Conservation (phyloP, 1,140 invertebrate species). For the Cotesia vestalis region DNA sequence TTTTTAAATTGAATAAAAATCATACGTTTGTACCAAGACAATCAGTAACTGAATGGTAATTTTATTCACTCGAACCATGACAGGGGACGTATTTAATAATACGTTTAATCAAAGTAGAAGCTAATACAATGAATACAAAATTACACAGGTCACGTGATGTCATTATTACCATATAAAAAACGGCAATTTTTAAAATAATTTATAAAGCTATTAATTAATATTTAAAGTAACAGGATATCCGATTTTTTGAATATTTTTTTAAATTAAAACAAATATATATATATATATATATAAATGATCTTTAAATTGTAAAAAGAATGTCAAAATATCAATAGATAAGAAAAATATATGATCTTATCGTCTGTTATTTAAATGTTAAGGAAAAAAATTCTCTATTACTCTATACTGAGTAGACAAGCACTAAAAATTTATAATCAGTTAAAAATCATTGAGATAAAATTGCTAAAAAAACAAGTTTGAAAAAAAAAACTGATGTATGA, state of each 20-base stretch:
- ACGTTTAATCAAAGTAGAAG: constrained; percentile 15
- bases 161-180: constrained; percentile 17
- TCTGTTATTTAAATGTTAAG: no score
- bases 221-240: background rate
- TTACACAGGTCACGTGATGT: constrained; percentile 22
- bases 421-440: no score
- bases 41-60: constrained; percentile 14
- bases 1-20: background rate
- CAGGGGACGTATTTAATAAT: constrained; percentile 24
- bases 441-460: no score
- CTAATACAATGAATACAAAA: constrained; percentile 15
- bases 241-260: background rate
- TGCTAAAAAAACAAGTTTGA: background rate
- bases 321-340: no score
- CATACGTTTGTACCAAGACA: background rate
- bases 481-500: background rate
- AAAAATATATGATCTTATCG: no score
- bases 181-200: background rate
- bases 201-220: background rate
- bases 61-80: constrained; percentile 23
- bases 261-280: background rate
- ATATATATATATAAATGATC: background rate
- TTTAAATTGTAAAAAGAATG: no score
- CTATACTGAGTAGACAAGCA: no score
- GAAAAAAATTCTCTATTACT: no score